phyloP scores from a whole-genome alignment of 1,140 invertebrate genomes.

The Tetramorium simillimum region DNA sequence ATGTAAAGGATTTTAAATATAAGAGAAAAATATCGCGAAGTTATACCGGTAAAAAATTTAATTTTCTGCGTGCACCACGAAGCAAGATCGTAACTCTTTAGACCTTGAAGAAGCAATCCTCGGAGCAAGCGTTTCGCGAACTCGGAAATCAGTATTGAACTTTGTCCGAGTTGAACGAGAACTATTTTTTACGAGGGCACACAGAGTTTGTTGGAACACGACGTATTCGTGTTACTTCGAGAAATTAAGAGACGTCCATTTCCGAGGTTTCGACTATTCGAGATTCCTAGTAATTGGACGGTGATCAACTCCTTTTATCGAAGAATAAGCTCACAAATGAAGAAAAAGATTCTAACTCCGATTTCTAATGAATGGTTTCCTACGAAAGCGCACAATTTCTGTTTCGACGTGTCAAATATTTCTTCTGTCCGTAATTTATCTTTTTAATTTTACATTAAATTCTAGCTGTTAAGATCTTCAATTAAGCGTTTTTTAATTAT shows the following conservation, averaged over 20 bases:
- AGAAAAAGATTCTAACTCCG: background rate
- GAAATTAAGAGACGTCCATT: background rate
- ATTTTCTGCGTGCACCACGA: constrained; percentile 29
- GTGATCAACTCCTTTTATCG: background rate
- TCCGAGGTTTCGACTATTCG: background rate
- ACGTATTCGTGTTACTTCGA: background rate
- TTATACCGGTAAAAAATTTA: background rate
- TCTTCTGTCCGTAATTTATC: background rate
- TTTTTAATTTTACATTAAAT: constrained; percentile 29
- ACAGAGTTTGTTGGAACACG: background rate
- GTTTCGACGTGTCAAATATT: background rate
- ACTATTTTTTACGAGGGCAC: background rate
- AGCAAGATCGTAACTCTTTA: background rate
- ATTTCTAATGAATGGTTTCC: constrained; percentile 12
- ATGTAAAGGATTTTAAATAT: background rate
- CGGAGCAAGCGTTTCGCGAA: background rate
- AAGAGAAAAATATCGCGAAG: background rate
- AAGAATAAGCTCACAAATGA: background rate
- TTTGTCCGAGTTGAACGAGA: background rate
- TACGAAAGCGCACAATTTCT: background rate
- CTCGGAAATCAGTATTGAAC: background rate
- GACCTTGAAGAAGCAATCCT: background rate
- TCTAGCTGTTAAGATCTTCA: background rate
- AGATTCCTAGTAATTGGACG: background rate
- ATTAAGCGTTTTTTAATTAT: background rate